Evolutionary conservation across 2,888 invertebrate genomes (phyloP).

Genomic region (Acholoe squamosa): DNA sequence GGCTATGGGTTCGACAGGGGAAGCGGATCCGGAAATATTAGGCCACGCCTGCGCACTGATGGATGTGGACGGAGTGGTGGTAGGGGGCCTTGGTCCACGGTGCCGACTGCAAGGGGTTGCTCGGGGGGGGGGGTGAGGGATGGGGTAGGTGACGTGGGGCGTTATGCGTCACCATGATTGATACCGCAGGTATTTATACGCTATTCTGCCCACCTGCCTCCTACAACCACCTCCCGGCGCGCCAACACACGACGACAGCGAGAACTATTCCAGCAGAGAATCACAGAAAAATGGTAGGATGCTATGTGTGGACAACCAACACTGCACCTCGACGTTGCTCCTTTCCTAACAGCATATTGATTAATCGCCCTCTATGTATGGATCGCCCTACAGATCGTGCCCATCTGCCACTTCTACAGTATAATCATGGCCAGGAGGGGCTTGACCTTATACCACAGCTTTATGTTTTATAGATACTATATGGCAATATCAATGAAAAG

Average conservation of each 20-base stretch:
- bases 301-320: background rate
- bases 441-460: background rate
- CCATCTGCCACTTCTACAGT: background rate
- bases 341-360: background rate
- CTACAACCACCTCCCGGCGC: background rate
- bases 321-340: no score
- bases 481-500: background rate
- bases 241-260: background rate
- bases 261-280: background rate
- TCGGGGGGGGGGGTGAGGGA: background rate
- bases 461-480: background rate
- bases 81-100: background rate
- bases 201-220: constrained; percentile 40
- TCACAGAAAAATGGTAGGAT: background rate
- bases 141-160: background rate
- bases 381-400: background rate
- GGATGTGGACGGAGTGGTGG: background rate
- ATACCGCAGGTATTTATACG: constrained; percentile 45
- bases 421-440: background rate
- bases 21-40: constrained; percentile 36
- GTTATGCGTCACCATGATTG: constrained; percentile 35
- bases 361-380: background rate
- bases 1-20: background rate
- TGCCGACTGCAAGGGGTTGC: background rate
- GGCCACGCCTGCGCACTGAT: constrained; percentile 44